These are phyloP conservation scores for Dryobotodes eremita DNA, from an alignment of 2,888 invertebrate species.

Conservation along the genomic window DNA sequence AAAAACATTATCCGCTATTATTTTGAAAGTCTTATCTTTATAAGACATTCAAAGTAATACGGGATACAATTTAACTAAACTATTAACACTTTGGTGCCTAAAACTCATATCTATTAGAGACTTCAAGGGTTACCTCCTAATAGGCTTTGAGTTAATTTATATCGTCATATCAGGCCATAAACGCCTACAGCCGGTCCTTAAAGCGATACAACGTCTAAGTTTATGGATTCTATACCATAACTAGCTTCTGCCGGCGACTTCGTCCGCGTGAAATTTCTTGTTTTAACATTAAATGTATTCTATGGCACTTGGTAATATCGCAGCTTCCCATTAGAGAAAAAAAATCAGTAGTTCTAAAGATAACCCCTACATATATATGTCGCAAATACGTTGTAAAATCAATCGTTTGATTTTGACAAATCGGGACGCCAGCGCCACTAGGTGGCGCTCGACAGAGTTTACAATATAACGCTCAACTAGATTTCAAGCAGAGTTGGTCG, in stretches of 20 bases:
- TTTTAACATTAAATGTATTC: neutral
- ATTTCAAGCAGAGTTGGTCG: too few species aligned
- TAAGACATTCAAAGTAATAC: too few species aligned
- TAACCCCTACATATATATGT: neutral
- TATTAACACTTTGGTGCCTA: neutral
- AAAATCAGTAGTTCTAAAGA: neutral
- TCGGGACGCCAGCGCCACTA: too few species aligned
- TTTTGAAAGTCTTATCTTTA: neutral
- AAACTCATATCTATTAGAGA: conserved; percentile 15
- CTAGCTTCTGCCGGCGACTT: neutral
- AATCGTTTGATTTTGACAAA: too few species aligned
- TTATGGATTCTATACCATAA: neutral
- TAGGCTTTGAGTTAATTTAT: conserved; percentile 32
- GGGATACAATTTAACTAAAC: neutral
- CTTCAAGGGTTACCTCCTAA: conserved; percentile 17
- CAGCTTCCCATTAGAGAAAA: neutral
- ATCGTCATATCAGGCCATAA: conserved; percentile 32
- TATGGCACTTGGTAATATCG: neutral
- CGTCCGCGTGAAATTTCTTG: neutral
- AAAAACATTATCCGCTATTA: neutral
- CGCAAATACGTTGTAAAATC: too few species aligned
- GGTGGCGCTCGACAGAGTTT: too few species aligned
- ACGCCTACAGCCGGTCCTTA: conserved; percentile 12
- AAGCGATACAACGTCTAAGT: neutral
- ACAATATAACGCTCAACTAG: too few species aligned